These are phyloP conservation scores for Spilosoma lubricipeda DNA, from an alignment of 2,888 invertebrate genomes.

Conservation along the genomic window DNA sequence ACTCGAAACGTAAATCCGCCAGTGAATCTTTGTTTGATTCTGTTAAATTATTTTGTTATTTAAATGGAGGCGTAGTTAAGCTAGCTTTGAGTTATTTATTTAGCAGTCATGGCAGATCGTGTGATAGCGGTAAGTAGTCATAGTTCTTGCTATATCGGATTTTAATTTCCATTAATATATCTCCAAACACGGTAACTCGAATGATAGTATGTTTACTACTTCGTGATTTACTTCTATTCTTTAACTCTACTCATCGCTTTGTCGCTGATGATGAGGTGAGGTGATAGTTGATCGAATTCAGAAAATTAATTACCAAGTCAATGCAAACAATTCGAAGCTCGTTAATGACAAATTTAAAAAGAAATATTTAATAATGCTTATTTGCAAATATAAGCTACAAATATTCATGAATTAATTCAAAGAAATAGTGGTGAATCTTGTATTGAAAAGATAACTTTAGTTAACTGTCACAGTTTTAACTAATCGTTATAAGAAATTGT, in stretches of 20 bases:
- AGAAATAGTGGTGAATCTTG: neutral
- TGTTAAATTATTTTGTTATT: neutral
- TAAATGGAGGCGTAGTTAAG: neutral
- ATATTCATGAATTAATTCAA: neutral
- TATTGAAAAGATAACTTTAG: neutral
- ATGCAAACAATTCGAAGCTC: neutral
- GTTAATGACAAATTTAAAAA: neutral
- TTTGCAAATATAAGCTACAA: neutral
- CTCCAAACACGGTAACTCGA: conserved; percentile 56
- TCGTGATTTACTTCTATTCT: conserved; percentile 40
- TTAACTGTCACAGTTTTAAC: neutral
- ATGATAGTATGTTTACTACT: conserved; percentile 34
- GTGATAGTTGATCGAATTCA: conserved; percentile 46
- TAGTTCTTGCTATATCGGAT: conserved; percentile 27
- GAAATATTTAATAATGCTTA: neutral
- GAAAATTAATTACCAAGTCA: neutral
- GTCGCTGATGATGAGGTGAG: conserved; percentile 39
- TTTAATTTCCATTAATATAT: conserved; percentile 34
- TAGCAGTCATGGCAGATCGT: conserved; percentile 70
- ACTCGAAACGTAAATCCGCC: conserved; percentile 48
- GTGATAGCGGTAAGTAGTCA: conserved; percentile 73
- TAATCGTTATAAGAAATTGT: neutral
- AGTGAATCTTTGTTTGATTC: conserved; percentile 26
- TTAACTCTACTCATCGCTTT: conserved; percentile 40
- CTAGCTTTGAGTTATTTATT: conserved; percentile 7